phyloP scores from a whole-genome alignment of 2,888 invertebrate genomes.

The Rhodophaea formosa region DNA sequence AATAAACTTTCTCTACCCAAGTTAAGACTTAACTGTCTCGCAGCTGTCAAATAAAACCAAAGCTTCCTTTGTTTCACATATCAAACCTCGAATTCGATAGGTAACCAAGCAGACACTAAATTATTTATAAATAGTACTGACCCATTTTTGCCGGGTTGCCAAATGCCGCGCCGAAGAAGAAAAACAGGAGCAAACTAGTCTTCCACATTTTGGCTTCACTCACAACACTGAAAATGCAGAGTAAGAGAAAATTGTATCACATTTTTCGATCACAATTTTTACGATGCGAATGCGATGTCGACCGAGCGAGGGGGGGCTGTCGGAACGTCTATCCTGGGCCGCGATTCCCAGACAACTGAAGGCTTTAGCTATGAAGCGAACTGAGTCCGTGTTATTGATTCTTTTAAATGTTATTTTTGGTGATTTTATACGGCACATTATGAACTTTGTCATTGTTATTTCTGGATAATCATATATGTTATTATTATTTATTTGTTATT shows the following conservation, averaged over 20 bases:
- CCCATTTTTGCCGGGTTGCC: conserved; percentile 76
- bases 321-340: conserved; percentile 52
- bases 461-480: neutral
- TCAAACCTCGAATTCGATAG: conserved; percentile 54
- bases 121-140: conserved; percentile 60
- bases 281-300: conserved; percentile 30
- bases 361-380: conserved; percentile 41
- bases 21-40: neutral
- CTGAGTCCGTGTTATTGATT: conserved; percentile 70
- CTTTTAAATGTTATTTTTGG: conserved; percentile 79
- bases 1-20: neutral
- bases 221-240: conserved; percentile 39
- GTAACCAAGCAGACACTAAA: conserved; percentile 52
- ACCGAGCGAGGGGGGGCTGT: conserved; percentile 40
- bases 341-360: conserved; percentile 69
- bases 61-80: conserved; percentile 48
- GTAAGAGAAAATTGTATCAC: conserved; percentile 36
- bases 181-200: conserved; percentile 43
- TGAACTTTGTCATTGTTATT: conserved; percentile 22
- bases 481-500: neutral
- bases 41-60: neutral
- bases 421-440: conserved; percentile 61
- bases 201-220: conserved; percentile 59
- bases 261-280: conserved; percentile 53
- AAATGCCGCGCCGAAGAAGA: conserved; percentile 45